Base-by-base conservation (phyloP, 2,113 vertebrate genomes). In the Catharus bicknelli region DNA sequence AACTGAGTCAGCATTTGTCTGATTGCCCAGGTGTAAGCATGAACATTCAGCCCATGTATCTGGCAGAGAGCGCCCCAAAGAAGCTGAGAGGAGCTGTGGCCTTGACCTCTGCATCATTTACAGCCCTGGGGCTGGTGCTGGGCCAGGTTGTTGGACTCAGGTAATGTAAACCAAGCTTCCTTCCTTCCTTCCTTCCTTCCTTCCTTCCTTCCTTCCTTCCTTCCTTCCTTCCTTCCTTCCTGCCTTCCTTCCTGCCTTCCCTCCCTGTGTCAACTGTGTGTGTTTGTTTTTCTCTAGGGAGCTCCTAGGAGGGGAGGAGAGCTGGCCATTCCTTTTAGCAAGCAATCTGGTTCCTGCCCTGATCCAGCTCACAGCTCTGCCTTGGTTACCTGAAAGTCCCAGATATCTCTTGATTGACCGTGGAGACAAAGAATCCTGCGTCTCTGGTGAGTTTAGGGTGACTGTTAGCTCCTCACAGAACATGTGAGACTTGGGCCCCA, bases 21-120 rank as follows among this genome's bases (percentile, higher is more conserved):
- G 66, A 54, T 66, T 93, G 68, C 95, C 42, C 93, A 99, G 98
- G 99, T 73, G 97, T 99, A 69, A 98, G 99, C 97, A 99, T 99
- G 98, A 99, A 97, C n/a, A 94, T 99, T 42, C 99, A 99, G 94
- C 99, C 99, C 84, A 99, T 99, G 98, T 99, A 99, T 80, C 98
- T 99, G 94, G 99, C 98, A 36, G 99, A 99, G 94, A 98, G 98
- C 29, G 98, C 98, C 19, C 98, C 98, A 29, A 98, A 98, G 96
- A 97, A 99, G 83, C 95, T 99, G 47, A 95, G 98, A 70, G 99
- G 99, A 63, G 98, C 98, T 2, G 94, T 98, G 84, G 96, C 99
- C 40, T 87, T 99, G 95, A 98, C 98, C 11, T 99, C 98, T 13
- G 98, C 98, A 54, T 97, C 98, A 0, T 99, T 99, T 86, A 98